Evolutionary conservation across 2,888 invertebrate genomes (phyloP).

Genomic region (Hoplodrina blanda): DNA sequence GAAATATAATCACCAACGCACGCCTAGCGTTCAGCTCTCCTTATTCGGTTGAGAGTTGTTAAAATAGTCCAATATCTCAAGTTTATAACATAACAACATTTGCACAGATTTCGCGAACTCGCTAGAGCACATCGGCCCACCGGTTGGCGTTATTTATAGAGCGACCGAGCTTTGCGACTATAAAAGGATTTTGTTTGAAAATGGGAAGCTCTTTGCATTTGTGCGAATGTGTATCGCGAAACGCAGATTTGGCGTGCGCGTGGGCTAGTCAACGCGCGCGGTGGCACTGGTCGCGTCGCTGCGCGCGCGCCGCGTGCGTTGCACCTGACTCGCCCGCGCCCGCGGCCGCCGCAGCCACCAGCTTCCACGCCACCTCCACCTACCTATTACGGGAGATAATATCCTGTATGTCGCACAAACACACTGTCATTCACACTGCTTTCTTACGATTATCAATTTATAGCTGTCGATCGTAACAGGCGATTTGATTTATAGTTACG

Average conservation of each 20-base stretch:
- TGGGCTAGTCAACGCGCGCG: slow-evolving; percentile 85
- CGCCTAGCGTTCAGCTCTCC: slow-evolving; percentile 68
- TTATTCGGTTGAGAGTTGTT: slow-evolving; percentile 72
- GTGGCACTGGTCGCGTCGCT: slow-evolving; percentile 78
- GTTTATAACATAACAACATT: slow-evolving; percentile 68
- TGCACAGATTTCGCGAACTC: slow-evolving; percentile 75
- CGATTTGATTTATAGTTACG: slow-evolving; percentile 5
- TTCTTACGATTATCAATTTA: slow-evolving; percentile 44
- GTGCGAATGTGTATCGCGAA: slow-evolving; percentile 77
- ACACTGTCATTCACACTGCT: slow-evolving; percentile 64
- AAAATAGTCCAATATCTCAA: slow-evolving; percentile 71
- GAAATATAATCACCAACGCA: slow-evolving; percentile 71
- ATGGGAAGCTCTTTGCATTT: slow-evolving; percentile 71
- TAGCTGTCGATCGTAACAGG: slow-evolving; percentile 8
- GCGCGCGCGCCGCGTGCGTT: slow-evolving; percentile 74
- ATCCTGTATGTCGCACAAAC: slow-evolving; percentile 66
- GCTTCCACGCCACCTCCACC: slow-evolving; percentile 71
- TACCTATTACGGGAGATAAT: slow-evolving; percentile 68
- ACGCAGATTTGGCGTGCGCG: slow-evolving; percentile 85
- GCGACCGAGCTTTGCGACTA: slow-evolving; percentile 69
- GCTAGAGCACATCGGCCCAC: slow-evolving; percentile 66
- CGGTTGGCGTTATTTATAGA: slow-evolving; percentile 78
- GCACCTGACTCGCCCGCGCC: slow-evolving; percentile 83
- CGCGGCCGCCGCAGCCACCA: slow-evolving; percentile 69
- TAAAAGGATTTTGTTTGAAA: slow-evolving; percentile 77